Evolutionary conservation across 2,797 vertebrate species (phyloP).

Genomic region (Manis pentadactyla): DNA sequence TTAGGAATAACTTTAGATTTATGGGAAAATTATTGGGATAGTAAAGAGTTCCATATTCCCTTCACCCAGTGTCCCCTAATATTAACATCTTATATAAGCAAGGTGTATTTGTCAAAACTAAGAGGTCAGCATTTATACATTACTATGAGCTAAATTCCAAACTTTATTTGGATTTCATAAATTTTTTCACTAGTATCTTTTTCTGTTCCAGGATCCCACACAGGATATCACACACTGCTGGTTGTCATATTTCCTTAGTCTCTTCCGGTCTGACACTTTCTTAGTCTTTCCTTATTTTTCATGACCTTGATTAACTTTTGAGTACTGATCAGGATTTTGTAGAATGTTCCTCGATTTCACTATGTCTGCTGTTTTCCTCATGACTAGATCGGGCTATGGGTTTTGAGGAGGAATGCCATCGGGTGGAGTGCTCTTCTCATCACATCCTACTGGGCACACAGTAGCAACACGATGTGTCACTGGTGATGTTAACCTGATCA

Average conservation of each 20-base stretch:
- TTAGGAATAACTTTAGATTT: background rate
- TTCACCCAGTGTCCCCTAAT: background rate
- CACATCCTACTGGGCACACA: background rate
- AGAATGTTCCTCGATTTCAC: background rate
- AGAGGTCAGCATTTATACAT: background rate
- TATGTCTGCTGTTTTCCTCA: background rate
- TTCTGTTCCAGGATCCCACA: background rate
- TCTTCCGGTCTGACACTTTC: background rate
- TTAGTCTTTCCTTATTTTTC: background rate
- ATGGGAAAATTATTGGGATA: background rate
- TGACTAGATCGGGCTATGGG: background rate
- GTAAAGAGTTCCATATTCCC: background rate
- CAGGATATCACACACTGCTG: background rate
- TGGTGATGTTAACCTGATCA: background rate
- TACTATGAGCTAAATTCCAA: background rate
- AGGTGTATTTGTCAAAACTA: background rate
- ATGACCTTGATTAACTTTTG: background rate
- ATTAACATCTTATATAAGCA: background rate
- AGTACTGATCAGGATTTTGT: background rate
- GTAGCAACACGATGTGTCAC: background rate
- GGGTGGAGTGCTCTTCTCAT: background rate
- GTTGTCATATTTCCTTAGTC: background rate
- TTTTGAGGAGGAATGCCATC: background rate
- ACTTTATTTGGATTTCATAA: background rate
- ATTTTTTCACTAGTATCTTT: background rate